Percentiles rank a stretch among this genome's conserved stretches.
These are phyloP conservation scores for Drosophila littoralis DNA, from an alignment of 1,140 invertebrate genomes.

Conservation along the genomic window DNA sequence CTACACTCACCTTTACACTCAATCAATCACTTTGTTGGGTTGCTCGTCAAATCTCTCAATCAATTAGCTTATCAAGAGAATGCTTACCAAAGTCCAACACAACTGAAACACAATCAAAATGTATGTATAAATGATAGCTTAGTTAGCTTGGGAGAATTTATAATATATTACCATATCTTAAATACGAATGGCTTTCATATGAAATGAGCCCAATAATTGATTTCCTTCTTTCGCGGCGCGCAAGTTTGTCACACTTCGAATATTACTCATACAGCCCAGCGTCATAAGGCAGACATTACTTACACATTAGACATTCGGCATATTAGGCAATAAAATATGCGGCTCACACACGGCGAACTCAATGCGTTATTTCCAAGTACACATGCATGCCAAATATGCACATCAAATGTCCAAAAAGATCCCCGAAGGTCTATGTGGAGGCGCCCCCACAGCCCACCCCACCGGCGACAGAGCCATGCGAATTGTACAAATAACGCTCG, in stretches of 20 bases:
- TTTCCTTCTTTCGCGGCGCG: neutral
- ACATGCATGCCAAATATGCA: conserved; percentile 23
- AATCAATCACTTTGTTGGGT: too few species aligned
- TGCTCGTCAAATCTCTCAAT: too few species aligned
- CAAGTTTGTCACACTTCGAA: conserved; percentile 36
- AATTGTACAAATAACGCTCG: conserved; percentile 15
- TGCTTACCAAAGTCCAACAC: too few species aligned
- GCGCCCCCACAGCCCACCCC: neutral
- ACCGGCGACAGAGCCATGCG: neutral
- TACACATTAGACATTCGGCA: conserved; percentile 27
- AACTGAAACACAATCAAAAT: too few species aligned
- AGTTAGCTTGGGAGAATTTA: too few species aligned
- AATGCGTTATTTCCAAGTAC: conserved; percentile 1
- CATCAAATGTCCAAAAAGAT: conserved; percentile 16
- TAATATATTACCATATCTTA: too few species aligned
- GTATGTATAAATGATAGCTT: too few species aligned
- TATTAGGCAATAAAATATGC: conserved; percentile 40
- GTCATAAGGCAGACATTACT: conserved; percentile 15
- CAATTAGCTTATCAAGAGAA: too few species aligned
- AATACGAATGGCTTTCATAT: neutral
- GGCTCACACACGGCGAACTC: conserved; percentile 16
- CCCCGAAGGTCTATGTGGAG: conserved; percentile 16
- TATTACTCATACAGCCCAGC: conserved; percentile 71
- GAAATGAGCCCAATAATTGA: neutral
- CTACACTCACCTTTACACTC: too few species aligned